Evolutionary conservation across 2,888 invertebrate species (phyloP).

Genomic region (Halocaridina rubra): DNA sequence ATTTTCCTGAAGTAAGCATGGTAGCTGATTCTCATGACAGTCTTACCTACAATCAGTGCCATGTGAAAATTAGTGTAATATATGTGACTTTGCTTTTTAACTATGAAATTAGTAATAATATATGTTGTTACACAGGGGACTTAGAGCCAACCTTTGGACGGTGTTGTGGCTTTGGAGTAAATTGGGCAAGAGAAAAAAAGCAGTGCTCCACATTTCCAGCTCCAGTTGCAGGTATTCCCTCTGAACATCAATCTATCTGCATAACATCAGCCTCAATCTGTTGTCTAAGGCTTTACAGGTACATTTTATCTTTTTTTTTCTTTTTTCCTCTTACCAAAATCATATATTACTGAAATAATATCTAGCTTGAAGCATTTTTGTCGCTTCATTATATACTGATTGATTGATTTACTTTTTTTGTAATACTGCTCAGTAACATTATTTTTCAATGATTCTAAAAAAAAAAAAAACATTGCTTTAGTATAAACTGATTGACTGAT

Average conservation of each 20-base stretch:
- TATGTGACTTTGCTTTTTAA: not conserved
- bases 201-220: conserved; percentile 71
- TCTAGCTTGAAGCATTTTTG: not conserved
- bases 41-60: not conserved
- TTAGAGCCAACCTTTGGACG: conserved; percentile 65
- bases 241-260: conserved; percentile 75
- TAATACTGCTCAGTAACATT: not conserved
- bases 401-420: not conserved
- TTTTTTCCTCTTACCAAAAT: not conserved
- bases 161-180: conserved; percentile 73
- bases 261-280: conserved; percentile 76
- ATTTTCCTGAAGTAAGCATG: no score
- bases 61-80: not conserved
- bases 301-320: conserved; percentile 31
- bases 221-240: conserved; percentile 72
- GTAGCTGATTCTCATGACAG: not conserved
- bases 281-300: conserved; percentile 73
- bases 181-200: conserved; percentile 71
- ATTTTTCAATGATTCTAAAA: no score
- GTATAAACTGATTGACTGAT: no score
- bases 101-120: not conserved
- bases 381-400: not conserved
- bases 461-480: no score
- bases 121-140: conserved; percentile 57
- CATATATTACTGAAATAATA: not conserved